Conservation (phyloP, 2,888 invertebrate species). For the Leptinotarsa tumamoca region DNA sequence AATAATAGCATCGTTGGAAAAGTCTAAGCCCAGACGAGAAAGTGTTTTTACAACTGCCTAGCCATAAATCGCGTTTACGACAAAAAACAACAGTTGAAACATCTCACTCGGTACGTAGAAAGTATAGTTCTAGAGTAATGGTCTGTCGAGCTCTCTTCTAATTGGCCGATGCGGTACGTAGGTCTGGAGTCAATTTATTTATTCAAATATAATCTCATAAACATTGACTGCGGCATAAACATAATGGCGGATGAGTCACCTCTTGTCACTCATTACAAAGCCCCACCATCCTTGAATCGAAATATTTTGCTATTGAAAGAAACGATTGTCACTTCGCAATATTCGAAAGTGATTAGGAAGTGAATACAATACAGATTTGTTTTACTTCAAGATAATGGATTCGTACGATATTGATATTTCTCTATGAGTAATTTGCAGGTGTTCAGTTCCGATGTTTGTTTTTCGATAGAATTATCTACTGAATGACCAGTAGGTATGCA, state of each 20-base stretch:
- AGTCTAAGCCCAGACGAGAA: background rate
- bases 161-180: constrained; percentile 55
- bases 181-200: constrained; percentile 57
- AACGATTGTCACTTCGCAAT: background rate
- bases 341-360: constrained; percentile 5
- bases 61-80: constrained; percentile 19
- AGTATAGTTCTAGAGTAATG: constrained; percentile 22
- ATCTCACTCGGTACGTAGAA: constrained; percentile 14
- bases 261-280: constrained; percentile 27
- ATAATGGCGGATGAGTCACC: constrained; percentile 27
- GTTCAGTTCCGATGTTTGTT: no score
- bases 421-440: no score
- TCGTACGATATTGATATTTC: no score
- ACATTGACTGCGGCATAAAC: constrained; percentile 42
- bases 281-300: constrained; percentile 18
- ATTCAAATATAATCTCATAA: constrained; percentile 60
- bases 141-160: constrained; percentile 39
- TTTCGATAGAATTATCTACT: no score
- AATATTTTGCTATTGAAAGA: background rate
- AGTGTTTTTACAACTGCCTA: constrained; percentile 13
- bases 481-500: no score
- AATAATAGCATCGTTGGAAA: constrained; percentile 9
- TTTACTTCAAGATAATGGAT: no score
- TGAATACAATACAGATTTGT: background rate
- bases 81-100: background rate